Evolutionary conservation across 2,797 vertebrate genomes (phyloP).

Genomic region (Pangasius sanitwongsei): DNA sequence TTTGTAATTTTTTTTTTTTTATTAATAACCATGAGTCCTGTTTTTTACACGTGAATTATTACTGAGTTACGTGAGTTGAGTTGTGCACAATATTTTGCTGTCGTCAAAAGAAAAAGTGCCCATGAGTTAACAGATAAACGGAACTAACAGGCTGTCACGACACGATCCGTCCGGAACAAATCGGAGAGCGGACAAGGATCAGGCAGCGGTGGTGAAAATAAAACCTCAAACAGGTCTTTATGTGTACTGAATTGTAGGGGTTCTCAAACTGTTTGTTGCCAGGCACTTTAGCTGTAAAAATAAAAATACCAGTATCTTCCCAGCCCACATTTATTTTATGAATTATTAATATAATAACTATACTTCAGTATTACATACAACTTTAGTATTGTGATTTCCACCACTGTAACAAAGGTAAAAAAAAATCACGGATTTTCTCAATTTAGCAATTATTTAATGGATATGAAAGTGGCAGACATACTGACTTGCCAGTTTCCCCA

Average conservation of each 20-base stretch:
- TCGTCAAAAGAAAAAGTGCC: background rate
- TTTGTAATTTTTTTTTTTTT: background rate
- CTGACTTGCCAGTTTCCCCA: no score
- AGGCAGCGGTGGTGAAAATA: background rate
- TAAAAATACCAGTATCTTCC: no score
- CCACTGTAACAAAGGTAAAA: no score
- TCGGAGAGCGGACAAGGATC: background rate
- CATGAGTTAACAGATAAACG: background rate
- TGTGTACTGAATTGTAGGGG: no score
- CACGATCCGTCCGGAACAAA: background rate
- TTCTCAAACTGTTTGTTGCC: background rate
- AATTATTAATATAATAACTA: no score
- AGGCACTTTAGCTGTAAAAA: no score
- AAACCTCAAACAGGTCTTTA: background rate
- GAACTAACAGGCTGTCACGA: background rate
- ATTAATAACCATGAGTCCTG: background rate
- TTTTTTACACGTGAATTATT: background rate
- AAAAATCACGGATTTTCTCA: no score
- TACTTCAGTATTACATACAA: no score
- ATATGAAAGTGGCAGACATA: no score
- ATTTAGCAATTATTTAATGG: no score
- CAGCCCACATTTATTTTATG: no score
- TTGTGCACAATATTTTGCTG: background rate
- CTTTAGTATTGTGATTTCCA: no score
- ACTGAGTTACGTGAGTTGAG: background rate